phyloP scores from a whole-genome alignment of 2,113 vertebrate species.

The Choloepus hoffmanni region DNA sequence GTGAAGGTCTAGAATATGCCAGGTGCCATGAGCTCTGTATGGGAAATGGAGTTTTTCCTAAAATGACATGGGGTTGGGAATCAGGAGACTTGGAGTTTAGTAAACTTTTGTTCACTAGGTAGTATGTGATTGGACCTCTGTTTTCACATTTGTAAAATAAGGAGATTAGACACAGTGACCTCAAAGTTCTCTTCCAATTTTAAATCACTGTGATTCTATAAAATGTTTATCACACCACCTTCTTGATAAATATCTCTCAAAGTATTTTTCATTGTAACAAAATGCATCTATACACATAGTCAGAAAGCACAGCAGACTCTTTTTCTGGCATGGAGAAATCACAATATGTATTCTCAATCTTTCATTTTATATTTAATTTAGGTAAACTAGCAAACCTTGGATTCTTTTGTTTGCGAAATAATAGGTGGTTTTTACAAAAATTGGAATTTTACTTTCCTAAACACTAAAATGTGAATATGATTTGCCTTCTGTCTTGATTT shows the following conservation, averaged over 20 bases:
- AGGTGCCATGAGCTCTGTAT: background rate
- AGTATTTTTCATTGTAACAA: background rate
- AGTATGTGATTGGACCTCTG: background rate
- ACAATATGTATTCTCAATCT: background rate
- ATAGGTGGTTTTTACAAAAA: slow-evolving; percentile 28
- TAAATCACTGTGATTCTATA: background rate
- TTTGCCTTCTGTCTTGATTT: background rate
- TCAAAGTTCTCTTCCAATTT: background rate
- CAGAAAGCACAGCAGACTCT: too few relatives aligned
- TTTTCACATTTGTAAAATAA: slow-evolving; percentile 17
- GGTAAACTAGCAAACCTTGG: background rate
- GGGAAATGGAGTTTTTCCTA: background rate
- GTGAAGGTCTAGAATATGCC: background rate
- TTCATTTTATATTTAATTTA: slow-evolving; percentile 33
- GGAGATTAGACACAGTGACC: background rate
- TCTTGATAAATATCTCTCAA: background rate
- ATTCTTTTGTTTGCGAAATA: slow-evolving; percentile 5
- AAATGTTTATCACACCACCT: background rate
- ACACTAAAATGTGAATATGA: background rate
- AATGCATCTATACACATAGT: background rate
- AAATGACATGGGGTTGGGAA: background rate
- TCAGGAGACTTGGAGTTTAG: background rate
- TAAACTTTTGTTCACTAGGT: background rate
- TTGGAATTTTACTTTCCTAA: slow-evolving; percentile 29
- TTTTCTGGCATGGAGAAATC: background rate